Base-by-base conservation (phyloP, 2,797 vertebrate species). In the Rhabdophis nuchalis region DNA sequence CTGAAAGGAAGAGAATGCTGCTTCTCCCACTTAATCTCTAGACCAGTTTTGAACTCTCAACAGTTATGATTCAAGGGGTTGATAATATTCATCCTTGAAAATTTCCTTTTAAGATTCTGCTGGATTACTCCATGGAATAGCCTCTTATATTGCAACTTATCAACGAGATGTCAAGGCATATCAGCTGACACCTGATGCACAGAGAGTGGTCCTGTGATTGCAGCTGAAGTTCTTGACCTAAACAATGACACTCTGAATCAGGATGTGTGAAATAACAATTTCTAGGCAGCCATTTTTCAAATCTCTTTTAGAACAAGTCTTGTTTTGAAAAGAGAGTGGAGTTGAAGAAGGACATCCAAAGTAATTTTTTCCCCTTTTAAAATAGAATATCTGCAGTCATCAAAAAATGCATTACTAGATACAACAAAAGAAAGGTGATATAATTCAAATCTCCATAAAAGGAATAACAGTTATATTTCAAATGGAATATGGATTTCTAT, bases 151-250 rank as follows among this genome's bases (percentile, higher is more conserved):
- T 92, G 93, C 93, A 96, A 90, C 36, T 90, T 95, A 94, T 95
- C 96, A 96, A 89, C 46, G 53, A 92, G 95, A 95, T 95, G 94
- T 96, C 95, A 95, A 91, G 86, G 91, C 94, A 82, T 27, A 1
- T 96, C 94, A 95, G 88, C 90, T 91, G 93, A 90, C 91, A 94
- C 61, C 85, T 95, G 93, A 94, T 95, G 93, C 0, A 82, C 13
- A 20, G 29, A 94, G 86, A 92, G 60, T 29, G 27, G 25, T 61
- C 94, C 94, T 94, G 54, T 52, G 92, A 94, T 32, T 88, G 82
- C 94, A 95, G 94, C 92, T 96, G 93, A 91, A 94, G 8, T 72
- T 92, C 92, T 96, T 96, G 93, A 95, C 95, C 92, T 93, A 93
- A 92, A 95, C 85, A 0, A 5, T 92, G 61, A 61, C 72, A 91